Evolutionary conservation across 2,888 invertebrate genomes (phyloP), one percentile per base, ranked within the genome.

Genomic region (Prosopocoilus inquinatus): DNA sequence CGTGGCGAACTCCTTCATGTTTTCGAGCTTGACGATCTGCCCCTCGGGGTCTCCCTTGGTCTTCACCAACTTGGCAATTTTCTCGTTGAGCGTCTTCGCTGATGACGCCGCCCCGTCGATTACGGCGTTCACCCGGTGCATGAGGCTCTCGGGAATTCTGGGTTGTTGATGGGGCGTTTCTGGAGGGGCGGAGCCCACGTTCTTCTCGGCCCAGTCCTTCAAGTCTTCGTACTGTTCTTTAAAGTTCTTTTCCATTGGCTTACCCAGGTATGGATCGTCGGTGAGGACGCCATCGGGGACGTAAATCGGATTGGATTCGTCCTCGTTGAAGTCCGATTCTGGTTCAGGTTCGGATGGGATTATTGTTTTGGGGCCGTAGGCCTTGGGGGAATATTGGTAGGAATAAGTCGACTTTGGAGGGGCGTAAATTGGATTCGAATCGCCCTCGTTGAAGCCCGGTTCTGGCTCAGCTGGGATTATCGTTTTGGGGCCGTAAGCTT

Each of bases 211-310:
- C 60, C 60, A 63, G 28, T 60, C 39, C 35, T 49, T 47, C 13
- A 63, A 45, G 44, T 54, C 46, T 4, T 63, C 48, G 16, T 61
- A 61, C 44, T 60, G 52, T 9, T 58, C 52, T 52, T 62, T 58
- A 33, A 53, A 60, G 35, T 47, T 45, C 9, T 2, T 50, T 53
- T 11, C 13, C 43, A 7, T 1, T 7, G 20, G 5, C 7, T 28
- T 28, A 3, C 20, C 20, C 4, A 28, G 20, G 20, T 28, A 28
- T 7, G 20, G 1, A 28, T 28, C 20, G 20, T 28, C 20, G 20
- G 20, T 28, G 20, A 28, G 20, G 1, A 28, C 20, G 7, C 20
- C 20, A 28, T 28, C 20, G 7, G 20, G 20, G 20, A 28, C 20
- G 20, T 28, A 28, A 5, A 28, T 28, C 7, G 20, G 20, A 4